phyloP scores from a whole-genome alignment of 2,797 vertebrate species.

The Rousettus madagascariensis region DNA sequence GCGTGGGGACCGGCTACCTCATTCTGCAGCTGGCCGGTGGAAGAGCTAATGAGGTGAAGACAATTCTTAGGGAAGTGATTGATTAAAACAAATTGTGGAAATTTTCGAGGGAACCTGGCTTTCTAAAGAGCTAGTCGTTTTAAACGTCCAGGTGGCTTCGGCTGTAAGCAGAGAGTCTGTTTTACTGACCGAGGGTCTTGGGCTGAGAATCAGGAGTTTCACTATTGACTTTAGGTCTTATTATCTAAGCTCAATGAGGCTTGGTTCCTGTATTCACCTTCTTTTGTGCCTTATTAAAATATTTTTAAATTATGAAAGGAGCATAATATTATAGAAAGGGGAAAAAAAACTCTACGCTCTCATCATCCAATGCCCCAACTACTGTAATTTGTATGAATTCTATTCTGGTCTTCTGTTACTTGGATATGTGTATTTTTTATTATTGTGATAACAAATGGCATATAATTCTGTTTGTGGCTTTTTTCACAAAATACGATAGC shows the following conservation, averaged over 20 bases:
- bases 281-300: neutral
- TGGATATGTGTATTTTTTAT: neutral
- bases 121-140: neutral
- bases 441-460: neutral
- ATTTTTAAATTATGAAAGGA: neutral
- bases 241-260: neutral
- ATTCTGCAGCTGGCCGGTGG: conserved; percentile 50
- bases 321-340: neutral
- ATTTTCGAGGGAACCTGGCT: neutral
- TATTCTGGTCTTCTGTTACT: neutral
- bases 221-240: neutral
- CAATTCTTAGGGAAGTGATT: conserved; percentile 7
- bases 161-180: neutral
- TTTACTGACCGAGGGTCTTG: neutral
- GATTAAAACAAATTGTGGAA: neutral
- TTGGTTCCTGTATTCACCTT: neutral
- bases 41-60: conserved; percentile 49
- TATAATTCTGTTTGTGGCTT: neutral
- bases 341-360: neutral
- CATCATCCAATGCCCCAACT: neutral
- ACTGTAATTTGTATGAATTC: neutral
- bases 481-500: neutral
- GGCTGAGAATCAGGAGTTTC: neutral
- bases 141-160: neutral
- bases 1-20: neutral